Evolutionary conservation across 2,888 invertebrate species (phyloP).

Genomic region (Eupithecia exiguata): DNA sequence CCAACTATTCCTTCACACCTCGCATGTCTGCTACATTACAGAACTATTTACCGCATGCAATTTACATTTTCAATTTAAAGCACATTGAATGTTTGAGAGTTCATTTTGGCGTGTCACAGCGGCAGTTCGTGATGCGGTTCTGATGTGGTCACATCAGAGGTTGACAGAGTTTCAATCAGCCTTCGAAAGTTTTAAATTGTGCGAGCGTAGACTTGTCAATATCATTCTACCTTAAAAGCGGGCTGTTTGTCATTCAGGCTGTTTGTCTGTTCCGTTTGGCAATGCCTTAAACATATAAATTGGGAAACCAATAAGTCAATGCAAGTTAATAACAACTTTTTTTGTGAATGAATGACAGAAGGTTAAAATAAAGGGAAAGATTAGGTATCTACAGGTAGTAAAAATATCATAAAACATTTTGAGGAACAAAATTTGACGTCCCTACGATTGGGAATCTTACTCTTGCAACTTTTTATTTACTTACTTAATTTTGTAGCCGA

Average conservation of each 20-base stretch:
- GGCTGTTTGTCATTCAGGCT: background rate
- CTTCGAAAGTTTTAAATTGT: background rate
- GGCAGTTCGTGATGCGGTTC: conserved; percentile 24
- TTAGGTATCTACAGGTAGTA: too few species aligned
- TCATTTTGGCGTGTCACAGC: conserved; percentile 17
- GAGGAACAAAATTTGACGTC: background rate
- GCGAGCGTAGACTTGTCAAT: conserved; percentile 1
- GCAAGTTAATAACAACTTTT: background rate
- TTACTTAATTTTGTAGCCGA: background rate
- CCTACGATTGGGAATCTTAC: background rate
- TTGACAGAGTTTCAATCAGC: conserved; percentile 1
- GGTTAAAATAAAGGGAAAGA: too few species aligned
- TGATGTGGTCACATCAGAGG: conserved; percentile 21
- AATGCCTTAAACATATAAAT: background rate
- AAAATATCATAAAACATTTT: too few species aligned
- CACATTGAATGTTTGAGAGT: conserved; percentile 21
- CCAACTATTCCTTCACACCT: conserved; percentile 28
- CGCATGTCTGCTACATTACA: conserved; percentile 26
- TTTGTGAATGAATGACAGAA: background rate
- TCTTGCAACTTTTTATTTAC: background rate
- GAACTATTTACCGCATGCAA: conserved; percentile 28
- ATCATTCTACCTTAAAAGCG: background rate
- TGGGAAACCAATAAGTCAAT: background rate
- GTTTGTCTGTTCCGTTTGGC: background rate
- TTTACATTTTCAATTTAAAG: conserved; percentile 34